Evolutionary conservation across 2,113 vertebrate genomes (phyloP).

Genomic region (Tragulus kanchil): DNA sequence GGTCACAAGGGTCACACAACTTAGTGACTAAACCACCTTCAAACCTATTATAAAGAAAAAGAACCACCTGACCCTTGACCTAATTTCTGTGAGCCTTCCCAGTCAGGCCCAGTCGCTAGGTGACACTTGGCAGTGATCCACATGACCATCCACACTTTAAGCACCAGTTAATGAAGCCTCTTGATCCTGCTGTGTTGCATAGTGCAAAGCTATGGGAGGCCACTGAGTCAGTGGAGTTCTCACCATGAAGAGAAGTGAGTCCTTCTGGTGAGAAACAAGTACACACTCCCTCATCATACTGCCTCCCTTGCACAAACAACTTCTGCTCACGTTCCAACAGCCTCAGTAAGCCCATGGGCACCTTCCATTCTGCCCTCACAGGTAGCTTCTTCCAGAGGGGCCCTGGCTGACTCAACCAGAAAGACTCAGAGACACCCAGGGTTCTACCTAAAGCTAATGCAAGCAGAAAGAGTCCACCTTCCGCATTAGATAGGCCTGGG

Average conservation of each 20-base stretch:
- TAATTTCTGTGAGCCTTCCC: background rate
- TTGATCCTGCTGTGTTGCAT: background rate
- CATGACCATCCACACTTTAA: background rate
- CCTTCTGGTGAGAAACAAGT: background rate
- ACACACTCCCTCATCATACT: background rate
- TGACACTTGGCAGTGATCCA: background rate
- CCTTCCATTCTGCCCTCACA: background rate
- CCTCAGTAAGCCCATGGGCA: background rate
- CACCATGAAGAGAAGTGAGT: background rate
- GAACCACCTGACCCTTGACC: background rate
- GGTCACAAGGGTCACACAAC: background rate
- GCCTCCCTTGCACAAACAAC: background rate
- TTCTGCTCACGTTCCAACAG: background rate
- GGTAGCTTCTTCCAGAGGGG: background rate
- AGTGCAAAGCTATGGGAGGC: background rate
- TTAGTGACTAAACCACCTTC: background rate
- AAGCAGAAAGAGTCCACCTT: background rate
- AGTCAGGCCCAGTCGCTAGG: background rate
- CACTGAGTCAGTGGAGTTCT: background rate
- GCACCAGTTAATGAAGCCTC: background rate
- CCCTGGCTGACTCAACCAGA: background rate
- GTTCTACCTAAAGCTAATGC: background rate
- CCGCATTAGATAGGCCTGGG: too few species aligned
- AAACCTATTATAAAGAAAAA: background rate
- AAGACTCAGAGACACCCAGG: background rate